These are phyloP conservation scores for Stegana nigrithorax DNA, from an alignment of 2,888 invertebrate genomes.

Conservation along the genomic window DNA sequence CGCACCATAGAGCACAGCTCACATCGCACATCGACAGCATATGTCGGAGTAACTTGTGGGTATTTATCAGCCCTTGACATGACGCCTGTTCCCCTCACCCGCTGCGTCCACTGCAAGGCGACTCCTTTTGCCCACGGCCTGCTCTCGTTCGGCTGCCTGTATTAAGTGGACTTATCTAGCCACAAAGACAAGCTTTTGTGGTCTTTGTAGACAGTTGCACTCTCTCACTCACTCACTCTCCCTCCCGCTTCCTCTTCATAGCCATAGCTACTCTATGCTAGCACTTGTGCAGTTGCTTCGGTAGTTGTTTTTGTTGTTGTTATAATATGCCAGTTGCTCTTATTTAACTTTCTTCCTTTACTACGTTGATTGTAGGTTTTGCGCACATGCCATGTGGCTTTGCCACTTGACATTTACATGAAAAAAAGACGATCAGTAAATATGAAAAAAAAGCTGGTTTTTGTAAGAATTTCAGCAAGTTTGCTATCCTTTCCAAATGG, in stretches of 20 bases:
- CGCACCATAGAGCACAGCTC: not conserved
- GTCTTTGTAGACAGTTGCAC: slow-evolving; percentile 50
- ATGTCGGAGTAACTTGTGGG: not conserved
- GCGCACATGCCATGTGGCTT: too few relatives aligned
- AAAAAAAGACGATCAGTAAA: not conserved
- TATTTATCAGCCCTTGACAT: too few relatives aligned
- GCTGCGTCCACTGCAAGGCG: too few relatives aligned
- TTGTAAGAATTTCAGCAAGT: slow-evolving; percentile 5
- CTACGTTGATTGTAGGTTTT: too few relatives aligned
- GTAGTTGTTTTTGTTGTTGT: slow-evolving; percentile 1
- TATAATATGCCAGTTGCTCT: slow-evolving; percentile 13
- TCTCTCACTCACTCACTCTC: not conserved
- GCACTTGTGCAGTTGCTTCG: not conserved
- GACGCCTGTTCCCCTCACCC: too few relatives aligned
- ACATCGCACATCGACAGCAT: not conserved
- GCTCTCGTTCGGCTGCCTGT: slow-evolving; percentile 32
- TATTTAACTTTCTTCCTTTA: not conserved
- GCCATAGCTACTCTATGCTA: not conserved
- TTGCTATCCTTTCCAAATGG: too few relatives aligned
- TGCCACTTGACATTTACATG: not conserved
- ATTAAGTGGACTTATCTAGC: slow-evolving; percentile 62
- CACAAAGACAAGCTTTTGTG: slow-evolving; percentile 57
- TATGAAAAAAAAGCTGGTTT: slow-evolving; percentile 3
- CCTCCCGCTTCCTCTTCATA: not conserved
- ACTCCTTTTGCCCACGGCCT: too few relatives aligned